A percentile compares a stretch with the other conserved stretches of the same genome.
phyloP scores from a whole-genome alignment of 2,113 vertebrate genomes.

The Istiophorus platypterus region DNA sequence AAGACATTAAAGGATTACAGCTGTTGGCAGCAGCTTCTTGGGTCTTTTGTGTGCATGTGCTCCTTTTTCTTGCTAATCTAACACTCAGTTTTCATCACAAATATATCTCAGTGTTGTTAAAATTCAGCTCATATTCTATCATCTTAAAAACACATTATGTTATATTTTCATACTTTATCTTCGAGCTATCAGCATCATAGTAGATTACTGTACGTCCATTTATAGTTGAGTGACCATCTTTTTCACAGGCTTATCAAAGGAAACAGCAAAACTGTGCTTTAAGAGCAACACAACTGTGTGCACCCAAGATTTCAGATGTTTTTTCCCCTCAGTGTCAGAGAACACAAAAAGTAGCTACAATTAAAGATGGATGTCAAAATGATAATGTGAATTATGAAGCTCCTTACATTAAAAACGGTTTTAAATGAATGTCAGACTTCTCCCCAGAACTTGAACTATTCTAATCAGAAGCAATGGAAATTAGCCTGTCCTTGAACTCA shows the following conservation, averaged over 20 bases:
- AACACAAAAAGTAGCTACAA: not conserved
- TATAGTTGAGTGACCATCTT: not conserved
- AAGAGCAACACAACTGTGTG: not conserved
- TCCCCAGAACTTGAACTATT: constrained; percentile 11
- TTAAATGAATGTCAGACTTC: not conserved
- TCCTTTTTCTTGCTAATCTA: constrained; percentile 36
- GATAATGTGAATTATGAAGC: not conserved
- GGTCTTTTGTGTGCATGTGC: constrained; percentile 7
- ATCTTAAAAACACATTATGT: constrained; percentile 12
- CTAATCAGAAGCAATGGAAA: not conserved
- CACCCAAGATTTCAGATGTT: not conserved
- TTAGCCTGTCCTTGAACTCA: not conserved
- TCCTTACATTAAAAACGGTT: not conserved
- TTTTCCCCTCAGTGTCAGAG: not conserved
- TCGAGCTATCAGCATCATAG: constrained; percentile 1
- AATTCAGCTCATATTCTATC: constrained; percentile 8
- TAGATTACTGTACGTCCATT: not conserved
- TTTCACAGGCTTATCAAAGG: not conserved
- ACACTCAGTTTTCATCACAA: constrained; percentile 37
- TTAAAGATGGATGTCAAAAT: not conserved
- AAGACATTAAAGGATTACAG: constrained; percentile 55
- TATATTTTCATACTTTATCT: constrained; percentile 14
- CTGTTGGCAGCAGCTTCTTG: constrained; percentile 56
- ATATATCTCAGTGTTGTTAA: constrained; percentile 21
- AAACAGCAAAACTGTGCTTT: not conserved